Conservation (phyloP, 1,140 invertebrate species). For the Aphis craccivora region DNA sequence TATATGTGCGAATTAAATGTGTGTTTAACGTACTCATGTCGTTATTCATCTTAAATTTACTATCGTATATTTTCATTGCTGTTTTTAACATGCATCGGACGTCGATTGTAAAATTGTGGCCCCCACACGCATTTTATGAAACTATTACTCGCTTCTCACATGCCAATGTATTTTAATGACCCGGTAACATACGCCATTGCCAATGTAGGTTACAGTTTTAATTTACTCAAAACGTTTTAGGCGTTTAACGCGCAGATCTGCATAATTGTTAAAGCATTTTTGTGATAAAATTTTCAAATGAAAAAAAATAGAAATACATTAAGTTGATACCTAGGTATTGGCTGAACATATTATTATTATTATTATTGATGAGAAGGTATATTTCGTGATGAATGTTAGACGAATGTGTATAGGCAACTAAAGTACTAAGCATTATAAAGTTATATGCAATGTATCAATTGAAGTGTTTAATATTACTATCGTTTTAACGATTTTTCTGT, state of each 20-base stretch:
- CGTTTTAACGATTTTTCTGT: not conserved
- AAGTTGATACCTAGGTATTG: too few species aligned
- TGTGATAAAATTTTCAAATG: not conserved
- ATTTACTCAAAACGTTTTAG: not conserved
- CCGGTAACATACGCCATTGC: not conserved
- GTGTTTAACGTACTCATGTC: not conserved
- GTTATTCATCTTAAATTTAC: conserved; percentile 14
- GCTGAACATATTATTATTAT: not conserved
- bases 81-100: not conserved
- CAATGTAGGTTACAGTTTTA: not conserved
- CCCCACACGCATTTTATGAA: not conserved
- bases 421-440: too few species aligned
- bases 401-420: too few species aligned
- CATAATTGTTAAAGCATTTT: not conserved
- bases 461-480: too few species aligned
- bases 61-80: not conserved
- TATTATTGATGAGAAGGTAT: not conserved
- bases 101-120: conserved; percentile 19
- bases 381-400: not conserved
- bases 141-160: not conserved
- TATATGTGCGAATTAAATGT: not conserved
- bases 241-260: not conserved
- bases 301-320: not conserved
- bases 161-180: not conserved
- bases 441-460: too few species aligned